Percentiles rank a stretch among this genome's conserved stretches.
These are phyloP conservation scores for Onychomys leucogaster DNA, from an alignment of 2,797 vertebrate genomes.

Conservation along the genomic window DNA sequence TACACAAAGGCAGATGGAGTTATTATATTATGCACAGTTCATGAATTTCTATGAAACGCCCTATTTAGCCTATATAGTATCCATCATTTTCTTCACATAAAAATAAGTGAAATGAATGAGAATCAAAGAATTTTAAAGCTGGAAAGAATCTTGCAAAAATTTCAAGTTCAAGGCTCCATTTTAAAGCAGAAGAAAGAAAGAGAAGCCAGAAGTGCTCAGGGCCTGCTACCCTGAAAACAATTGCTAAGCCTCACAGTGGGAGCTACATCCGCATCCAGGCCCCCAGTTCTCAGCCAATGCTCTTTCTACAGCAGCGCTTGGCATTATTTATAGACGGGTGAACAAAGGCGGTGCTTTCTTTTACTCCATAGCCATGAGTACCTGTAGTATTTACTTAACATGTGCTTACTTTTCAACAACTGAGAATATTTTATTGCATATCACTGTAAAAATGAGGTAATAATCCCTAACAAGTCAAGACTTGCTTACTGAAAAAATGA, in stretches of 20 bases:
- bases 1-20: constrained; percentile 73
- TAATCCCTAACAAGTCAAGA: background rate
- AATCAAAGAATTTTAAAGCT: constrained; percentile 6
- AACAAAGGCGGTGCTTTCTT: constrained; percentile 30
- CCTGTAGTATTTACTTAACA: background rate
- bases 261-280: background rate
- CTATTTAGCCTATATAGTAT: constrained; percentile 21
- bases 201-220: background rate
- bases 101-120: constrained; percentile 53
- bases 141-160: background rate
- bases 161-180: constrained; percentile 23
- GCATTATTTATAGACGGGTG: background rate
- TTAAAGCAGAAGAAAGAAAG: constrained; percentile 19
- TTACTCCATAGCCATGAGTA: background rate
- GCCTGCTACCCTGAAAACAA: background rate
- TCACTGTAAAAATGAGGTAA: constrained; percentile 39
- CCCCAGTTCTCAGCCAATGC: background rate
- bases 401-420: background rate
- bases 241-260: background rate
- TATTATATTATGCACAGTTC: constrained; percentile 78
- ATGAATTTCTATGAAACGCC: constrained; percentile 67
- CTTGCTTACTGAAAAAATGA: constrained; percentile 6
- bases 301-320: background rate
- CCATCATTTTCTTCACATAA: constrained; percentile 34
- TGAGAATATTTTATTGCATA: constrained; percentile 17